Evolutionary conservation across 1,140 invertebrate genomes (phyloP).

Genomic region (Drosophila pectinifera): DNA sequence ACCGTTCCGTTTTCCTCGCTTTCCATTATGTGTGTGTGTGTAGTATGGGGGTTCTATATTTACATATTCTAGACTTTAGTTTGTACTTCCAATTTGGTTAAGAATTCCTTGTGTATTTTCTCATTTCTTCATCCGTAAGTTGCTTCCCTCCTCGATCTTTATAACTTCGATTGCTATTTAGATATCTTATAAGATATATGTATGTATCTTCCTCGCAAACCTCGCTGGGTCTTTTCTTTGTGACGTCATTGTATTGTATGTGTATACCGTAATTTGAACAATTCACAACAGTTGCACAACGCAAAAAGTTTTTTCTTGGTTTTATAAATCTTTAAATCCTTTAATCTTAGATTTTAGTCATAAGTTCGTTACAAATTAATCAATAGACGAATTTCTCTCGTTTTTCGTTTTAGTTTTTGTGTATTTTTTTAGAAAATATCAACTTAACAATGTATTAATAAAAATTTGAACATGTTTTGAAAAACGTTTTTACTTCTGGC

Average conservation of each 20-base stretch:
- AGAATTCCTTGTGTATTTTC: constrained; percentile 82
- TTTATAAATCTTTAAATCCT: constrained; percentile 21
- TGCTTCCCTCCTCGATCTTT: constrained; percentile 28
- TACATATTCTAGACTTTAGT: constrained; percentile 82
- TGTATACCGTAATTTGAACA: constrained; percentile 78
- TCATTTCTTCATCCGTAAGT: constrained; percentile 54
- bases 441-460: constrained; percentile 71
- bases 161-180: constrained; percentile 7
- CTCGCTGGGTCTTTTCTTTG: constrained; percentile 56
- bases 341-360: constrained; percentile 65
- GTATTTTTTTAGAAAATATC: constrained; percentile 43
- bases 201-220: constrained; percentile 45
- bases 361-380: constrained; percentile 72
- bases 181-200: constrained; percentile 15
- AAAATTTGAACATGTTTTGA: constrained; percentile 75
- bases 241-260: constrained; percentile 67
- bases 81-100: constrained; percentile 84
- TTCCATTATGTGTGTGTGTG: constrained; percentile 38
- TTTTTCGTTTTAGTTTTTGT: constrained; percentile 39
- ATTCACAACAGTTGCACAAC: constrained; percentile 83
- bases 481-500: constrained; percentile 70
- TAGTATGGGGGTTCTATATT: constrained; percentile 51
- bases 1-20: constrained; percentile 16
- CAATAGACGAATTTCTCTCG: constrained; percentile 65
- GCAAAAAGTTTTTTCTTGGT: constrained; percentile 55